phyloP scores from a whole-genome alignment of 2,888 invertebrate genomes.

The Spilarctia lutea region DNA sequence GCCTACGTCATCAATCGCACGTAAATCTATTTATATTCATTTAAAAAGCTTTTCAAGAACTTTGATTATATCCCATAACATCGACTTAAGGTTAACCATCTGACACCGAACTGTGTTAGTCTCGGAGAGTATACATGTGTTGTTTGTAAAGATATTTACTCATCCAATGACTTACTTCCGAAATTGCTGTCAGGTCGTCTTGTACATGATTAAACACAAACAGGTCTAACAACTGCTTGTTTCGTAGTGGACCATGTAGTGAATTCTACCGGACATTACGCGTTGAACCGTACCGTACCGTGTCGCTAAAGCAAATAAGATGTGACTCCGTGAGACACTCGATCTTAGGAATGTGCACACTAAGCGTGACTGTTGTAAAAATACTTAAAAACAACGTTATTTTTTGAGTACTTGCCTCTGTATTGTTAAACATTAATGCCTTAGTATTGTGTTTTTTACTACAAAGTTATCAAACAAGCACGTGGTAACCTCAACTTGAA shows the following conservation, averaged over 20 bases:
- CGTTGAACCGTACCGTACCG: constrained; percentile 67
- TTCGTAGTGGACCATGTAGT: constrained; percentile 69
- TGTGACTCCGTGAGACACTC: constrained; percentile 65
- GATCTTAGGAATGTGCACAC: constrained; percentile 60
- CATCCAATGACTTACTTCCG: constrained; percentile 63
- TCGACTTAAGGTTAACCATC: neutral
- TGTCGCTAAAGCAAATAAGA: constrained; percentile 68
- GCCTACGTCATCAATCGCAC: neutral
- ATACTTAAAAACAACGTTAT: constrained; percentile 9
- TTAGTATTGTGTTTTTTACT: neutral
- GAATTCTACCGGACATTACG: constrained; percentile 67
- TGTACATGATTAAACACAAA: constrained; percentile 53
- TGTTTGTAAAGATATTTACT: constrained; percentile 59
- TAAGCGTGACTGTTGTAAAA: constrained; percentile 20
- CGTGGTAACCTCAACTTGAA: neutral
- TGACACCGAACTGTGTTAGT: neutral
- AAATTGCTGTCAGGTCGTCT: constrained; percentile 54
- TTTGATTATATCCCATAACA: neutral
- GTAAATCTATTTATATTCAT: neutral
- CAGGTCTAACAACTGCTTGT: constrained; percentile 57
- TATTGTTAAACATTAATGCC: constrained; percentile 1
- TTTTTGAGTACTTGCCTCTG: constrained; percentile 11
- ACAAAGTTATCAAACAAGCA: neutral
- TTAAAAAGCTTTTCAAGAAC: neutral
- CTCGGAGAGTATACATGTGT: constrained; percentile 24